Evolutionary conservation across 2,113 vertebrate species (phyloP).

Genomic region (Ramphastos sulfuratus): DNA sequence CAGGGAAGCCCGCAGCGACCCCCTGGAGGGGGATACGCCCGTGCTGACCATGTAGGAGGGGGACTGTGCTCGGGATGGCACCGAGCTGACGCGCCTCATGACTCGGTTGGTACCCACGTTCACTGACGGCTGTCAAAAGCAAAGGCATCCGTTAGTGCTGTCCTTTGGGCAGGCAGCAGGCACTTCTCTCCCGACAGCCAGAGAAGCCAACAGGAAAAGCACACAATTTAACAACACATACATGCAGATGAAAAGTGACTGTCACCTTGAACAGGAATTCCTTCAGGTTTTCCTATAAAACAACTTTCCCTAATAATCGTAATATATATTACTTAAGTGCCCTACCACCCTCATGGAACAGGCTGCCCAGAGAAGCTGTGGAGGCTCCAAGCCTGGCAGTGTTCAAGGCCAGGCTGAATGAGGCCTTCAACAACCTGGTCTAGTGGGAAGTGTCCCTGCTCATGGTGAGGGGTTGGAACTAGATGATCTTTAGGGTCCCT

Average conservation of each 20-base stretch:
- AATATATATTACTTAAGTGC: too few relatives aligned
- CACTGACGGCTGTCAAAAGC: slow-evolving; percentile 74
- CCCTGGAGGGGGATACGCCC: slow-evolving; percentile 87
- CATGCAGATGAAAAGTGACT: neutral
- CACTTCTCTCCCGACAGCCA: neutral
- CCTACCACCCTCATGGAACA: too few relatives aligned
- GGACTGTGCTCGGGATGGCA: slow-evolving; percentile 94
- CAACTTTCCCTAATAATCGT: neutral
- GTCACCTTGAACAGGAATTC: neutral
- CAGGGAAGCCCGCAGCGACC: slow-evolving; percentile 87
- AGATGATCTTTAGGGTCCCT: too few relatives aligned
- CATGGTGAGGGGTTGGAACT: too few relatives aligned
- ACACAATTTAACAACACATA: neutral
- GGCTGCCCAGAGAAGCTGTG: too few relatives aligned
- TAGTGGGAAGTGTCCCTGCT: too few relatives aligned
- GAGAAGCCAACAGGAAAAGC: neutral
- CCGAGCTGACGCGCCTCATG: slow-evolving; percentile 93
- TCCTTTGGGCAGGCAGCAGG: neutral
- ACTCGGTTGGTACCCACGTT: slow-evolving; percentile 77
- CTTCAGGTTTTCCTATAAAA: neutral
- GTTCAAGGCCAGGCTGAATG: too few relatives aligned
- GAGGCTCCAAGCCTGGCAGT: too few relatives aligned
- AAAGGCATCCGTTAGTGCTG: neutral
- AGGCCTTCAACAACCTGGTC: too few relatives aligned
- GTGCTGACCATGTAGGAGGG: slow-evolving; percentile 85